Evolutionary conservation across 2,797 vertebrate genomes (phyloP).

Genomic region (Acanthis flammea): DNA sequence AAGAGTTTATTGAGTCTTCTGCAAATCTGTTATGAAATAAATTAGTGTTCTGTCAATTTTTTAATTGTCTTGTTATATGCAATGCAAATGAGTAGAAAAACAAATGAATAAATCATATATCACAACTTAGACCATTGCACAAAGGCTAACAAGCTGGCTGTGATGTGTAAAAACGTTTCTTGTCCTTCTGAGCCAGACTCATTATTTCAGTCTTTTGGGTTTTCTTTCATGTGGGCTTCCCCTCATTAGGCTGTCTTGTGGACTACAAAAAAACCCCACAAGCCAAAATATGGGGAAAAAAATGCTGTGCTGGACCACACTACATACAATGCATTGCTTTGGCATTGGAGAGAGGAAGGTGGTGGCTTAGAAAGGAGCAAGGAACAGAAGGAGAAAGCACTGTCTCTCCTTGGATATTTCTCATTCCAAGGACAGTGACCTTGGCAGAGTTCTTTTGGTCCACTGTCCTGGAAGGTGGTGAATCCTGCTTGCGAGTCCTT

Average conservation of each 20-base stretch:
- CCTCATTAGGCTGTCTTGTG: slow-evolving; percentile 37
- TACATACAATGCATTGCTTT: not conserved
- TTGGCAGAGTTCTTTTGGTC: not conserved
- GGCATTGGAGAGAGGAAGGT: not conserved
- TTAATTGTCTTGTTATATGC: not conserved
- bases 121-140: not conserved
- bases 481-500: rapidly evolving
- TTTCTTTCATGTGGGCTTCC: slow-evolving; percentile 61
- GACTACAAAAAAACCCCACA: not conserved
- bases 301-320: not conserved
- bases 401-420: not conserved
- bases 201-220: slow-evolving; percentile 29
- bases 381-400: not conserved
- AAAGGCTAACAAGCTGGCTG: slow-evolving; percentile 1
- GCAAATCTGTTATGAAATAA: not conserved
- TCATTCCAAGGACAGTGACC: not conserved
- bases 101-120: slow-evolving; percentile 7
- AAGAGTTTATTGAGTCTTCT: not conserved
- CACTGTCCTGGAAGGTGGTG: not conserved
- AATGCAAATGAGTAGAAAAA: slow-evolving; percentile 10
- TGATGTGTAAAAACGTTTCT: slow-evolving; percentile 23
- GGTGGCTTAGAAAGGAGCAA: not conserved
- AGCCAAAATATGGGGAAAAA: not conserved
- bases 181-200: slow-evolving; percentile 15
- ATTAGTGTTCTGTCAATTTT: not conserved